These are phyloP conservation scores for Copidosoma floridanum DNA, from an alignment of 1,140 invertebrate genomes.

Conservation along the genomic window DNA sequence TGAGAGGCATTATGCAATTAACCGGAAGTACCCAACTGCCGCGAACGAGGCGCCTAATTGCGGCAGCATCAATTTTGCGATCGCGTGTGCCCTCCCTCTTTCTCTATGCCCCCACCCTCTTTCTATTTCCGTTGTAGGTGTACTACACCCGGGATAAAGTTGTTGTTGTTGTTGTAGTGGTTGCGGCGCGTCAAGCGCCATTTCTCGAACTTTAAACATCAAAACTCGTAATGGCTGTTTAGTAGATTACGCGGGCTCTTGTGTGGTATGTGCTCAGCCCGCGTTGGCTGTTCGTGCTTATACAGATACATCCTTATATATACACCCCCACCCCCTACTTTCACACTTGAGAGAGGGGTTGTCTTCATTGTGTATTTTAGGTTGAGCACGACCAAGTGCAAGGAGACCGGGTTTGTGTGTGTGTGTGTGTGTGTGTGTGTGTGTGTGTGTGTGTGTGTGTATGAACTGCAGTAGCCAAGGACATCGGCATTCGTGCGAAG, in stretches of 20 bases:
- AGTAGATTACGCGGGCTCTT: not conserved
- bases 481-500: not conserved
- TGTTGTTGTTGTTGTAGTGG: too few species aligned
- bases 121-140: not conserved
- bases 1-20: slow-evolving; percentile 33
- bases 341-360: too few species aligned
- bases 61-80: slow-evolving; percentile 29
- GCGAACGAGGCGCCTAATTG: slow-evolving; percentile 28
- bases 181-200: not conserved
- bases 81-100: not conserved
- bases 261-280: not conserved
- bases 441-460: too few species aligned
- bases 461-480: not conserved
- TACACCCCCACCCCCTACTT: too few species aligned
- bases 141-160: not conserved
- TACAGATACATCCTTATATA: too few species aligned
- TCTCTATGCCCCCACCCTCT: not conserved
- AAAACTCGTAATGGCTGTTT: slow-evolving; percentile 16
- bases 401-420: too few species aligned
- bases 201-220: slow-evolving; percentile 9
- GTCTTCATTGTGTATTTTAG: slow-evolving; percentile 1
- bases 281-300: not conserved
- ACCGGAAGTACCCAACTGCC: slow-evolving; percentile 29
- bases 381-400: not conserved
- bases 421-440: too few species aligned